A percentile compares a stretch with the other conserved stretches of the same genome.
Conservation (phyloP, 2,888 invertebrate species). For the Drosophila greeni region DNA sequence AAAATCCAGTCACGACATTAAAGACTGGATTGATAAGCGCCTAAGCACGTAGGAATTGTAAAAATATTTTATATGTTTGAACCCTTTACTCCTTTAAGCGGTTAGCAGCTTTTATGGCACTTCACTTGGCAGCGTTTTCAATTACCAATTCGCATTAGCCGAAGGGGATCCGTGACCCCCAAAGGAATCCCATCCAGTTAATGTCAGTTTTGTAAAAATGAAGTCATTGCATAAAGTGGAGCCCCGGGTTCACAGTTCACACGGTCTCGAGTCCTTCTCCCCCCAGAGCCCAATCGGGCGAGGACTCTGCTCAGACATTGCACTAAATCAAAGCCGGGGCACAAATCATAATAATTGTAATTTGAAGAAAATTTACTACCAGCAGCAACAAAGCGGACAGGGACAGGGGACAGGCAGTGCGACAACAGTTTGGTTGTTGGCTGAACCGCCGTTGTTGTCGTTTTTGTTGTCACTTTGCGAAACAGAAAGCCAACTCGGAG, state of each 20-base stretch:
- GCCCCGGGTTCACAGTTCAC: conserved; percentile 32
- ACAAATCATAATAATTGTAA: conserved; percentile 75
- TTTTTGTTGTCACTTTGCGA: conserved; percentile 57
- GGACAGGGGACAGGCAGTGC: conserved; percentile 7
- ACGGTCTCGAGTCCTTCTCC: background rate
- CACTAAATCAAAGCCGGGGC: conserved; percentile 70
- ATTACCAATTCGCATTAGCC: conserved; percentile 29
- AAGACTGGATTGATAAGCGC: conserved; percentile 7
- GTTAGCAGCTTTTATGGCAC: conserved; percentile 1
- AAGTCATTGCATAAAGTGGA: conserved; percentile 63
- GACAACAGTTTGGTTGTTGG: conserved; percentile 28
- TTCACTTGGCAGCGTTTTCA: conserved; percentile 9
- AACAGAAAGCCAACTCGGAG: conserved; percentile 56
- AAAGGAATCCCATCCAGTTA: background rate
- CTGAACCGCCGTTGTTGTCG: conserved; percentile 16
- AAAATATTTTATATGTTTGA: conserved; percentile 19
- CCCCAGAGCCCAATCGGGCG: conserved; percentile 25
- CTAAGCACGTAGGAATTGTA: conserved; percentile 21
- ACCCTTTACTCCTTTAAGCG: background rate
- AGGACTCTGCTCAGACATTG: conserved; percentile 23
- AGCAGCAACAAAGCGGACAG: conserved; percentile 51
- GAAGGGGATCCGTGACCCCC: background rate
- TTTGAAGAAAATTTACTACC: conserved; percentile 75
- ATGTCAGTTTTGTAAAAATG: conserved; percentile 56
- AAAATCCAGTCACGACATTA: conserved; percentile 10